Percentiles rank a stretch among this genome's conserved stretches.
Evolutionary conservation across 2,113 vertebrate genomes (phyloP).

Genomic region (Cyprinodon variegatus): DNA sequence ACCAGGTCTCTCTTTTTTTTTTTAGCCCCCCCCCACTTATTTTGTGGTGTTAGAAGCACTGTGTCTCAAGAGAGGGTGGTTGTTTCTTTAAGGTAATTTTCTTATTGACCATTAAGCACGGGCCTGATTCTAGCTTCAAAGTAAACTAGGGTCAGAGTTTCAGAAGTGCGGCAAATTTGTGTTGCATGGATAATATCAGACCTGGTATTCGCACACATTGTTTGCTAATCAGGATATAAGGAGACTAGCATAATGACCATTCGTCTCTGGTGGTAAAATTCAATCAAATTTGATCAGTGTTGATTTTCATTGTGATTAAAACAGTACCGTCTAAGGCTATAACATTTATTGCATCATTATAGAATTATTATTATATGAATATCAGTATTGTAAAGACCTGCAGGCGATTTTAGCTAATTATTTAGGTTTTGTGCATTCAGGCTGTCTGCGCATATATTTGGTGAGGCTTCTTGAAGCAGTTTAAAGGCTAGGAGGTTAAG

Average conservation of each 20-base stretch:
- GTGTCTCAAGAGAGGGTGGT: conserved; percentile 64
- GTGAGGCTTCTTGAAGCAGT: not conserved
- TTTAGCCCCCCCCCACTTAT: conserved; percentile 8
- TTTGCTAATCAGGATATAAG: not conserved
- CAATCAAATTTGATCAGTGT: not conserved
- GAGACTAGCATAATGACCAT: not conserved
- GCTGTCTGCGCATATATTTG: not conserved
- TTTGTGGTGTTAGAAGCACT: conserved; percentile 65
- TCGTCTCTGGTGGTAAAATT: not conserved
- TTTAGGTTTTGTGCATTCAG: not conserved
- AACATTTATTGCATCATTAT: too few species aligned
- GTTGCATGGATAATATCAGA: not conserved
- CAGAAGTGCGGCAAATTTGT: not conserved
- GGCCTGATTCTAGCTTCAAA: not conserved
- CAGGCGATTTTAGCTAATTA: not conserved
- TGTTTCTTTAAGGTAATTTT: conserved; percentile 46
- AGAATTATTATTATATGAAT: too few species aligned
- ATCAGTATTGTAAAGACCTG: not conserved
- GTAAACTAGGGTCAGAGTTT: not conserved
- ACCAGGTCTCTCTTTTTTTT: conserved; percentile 37
- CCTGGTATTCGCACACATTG: not conserved
- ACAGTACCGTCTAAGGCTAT: not conserved
- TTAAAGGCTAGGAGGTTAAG: not conserved
- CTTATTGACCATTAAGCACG: not conserved
- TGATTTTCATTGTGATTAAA: not conserved